phyloP scores from a whole-genome alignment of 1,140 invertebrate genomes.

The Solenopsis invicta region DNA sequence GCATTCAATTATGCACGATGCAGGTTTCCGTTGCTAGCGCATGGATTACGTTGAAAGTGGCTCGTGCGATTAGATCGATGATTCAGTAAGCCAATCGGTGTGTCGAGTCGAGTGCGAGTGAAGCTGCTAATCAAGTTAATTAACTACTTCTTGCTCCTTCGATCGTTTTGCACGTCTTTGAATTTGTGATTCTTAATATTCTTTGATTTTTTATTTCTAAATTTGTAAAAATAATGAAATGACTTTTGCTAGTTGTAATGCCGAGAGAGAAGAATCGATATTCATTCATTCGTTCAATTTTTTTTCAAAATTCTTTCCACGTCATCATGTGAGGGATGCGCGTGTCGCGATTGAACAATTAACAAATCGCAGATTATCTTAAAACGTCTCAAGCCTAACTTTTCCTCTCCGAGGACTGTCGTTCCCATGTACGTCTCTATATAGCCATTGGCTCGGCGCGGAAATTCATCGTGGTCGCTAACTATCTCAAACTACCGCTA shows the following conservation, averaged over 20 bases:
- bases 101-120: background rate
- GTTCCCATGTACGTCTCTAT: slow-evolving; percentile 52
- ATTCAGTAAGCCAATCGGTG: slow-evolving; percentile 31
- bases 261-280: background rate
- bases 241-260: background rate
- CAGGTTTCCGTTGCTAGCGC: slow-evolving; percentile 27
- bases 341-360: slow-evolving; percentile 56
- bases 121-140: background rate
- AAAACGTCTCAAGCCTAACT: slow-evolving; percentile 72
- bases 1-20: slow-evolving; percentile 58
- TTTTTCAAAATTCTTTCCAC: background rate
- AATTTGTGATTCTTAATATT: background rate
- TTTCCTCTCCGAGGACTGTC: slow-evolving; percentile 66
- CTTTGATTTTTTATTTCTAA: background rate
- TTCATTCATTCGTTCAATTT: background rate
- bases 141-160: background rate
- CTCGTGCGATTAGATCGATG: slow-evolving; percentile 52
- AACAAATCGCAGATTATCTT: slow-evolving; percentile 74
- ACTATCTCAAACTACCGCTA: slow-evolving; percentile 78
- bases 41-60: slow-evolving; percentile 51
- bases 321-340: background rate
- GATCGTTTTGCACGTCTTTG: background rate
- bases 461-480: slow-evolving; percentile 79
- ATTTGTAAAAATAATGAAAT: background rate
- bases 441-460: slow-evolving; percentile 68